Evolutionary conservation across 2,888 invertebrate species (phyloP).

Genomic region (Rhamnusium bicolor): DNA sequence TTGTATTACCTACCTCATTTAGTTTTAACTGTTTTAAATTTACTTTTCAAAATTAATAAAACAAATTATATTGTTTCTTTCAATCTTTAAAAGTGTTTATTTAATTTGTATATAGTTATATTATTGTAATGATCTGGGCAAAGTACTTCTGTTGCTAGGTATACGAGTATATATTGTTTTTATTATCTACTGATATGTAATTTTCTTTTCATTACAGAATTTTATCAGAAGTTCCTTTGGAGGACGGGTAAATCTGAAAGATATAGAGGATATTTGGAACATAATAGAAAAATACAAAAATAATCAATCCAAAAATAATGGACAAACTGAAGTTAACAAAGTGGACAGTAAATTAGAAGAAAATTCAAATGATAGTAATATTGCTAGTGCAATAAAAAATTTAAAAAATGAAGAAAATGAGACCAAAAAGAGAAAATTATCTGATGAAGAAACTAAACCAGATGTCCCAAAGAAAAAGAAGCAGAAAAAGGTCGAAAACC

Average conservation of each 20-base stretch:
- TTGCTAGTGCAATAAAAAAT: slow-evolving; percentile 44
- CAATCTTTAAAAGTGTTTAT: no score
- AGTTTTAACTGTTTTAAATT: no score
- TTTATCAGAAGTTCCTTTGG: slow-evolving; percentile 79
- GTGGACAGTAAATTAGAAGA: background rate
- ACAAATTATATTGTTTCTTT: no score
- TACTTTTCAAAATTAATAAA: no score
- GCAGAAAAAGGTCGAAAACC: slow-evolving; percentile 56
- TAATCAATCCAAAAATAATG: slow-evolving; percentile 36
- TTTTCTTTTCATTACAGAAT: slow-evolving; percentile 70
- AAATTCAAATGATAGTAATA: background rate
- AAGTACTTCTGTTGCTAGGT: no score
- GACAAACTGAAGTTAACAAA: background rate
- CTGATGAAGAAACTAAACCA: slow-evolving; percentile 38
- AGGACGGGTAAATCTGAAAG: slow-evolving; percentile 73
- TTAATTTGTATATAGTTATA: no score
- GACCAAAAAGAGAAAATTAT: slow-evolving; percentile 36
- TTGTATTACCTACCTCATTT: no score
- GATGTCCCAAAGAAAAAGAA: slow-evolving; percentile 69
- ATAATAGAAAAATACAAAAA: slow-evolving; percentile 67
- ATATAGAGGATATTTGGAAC: slow-evolving; percentile 81
- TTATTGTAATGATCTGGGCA: no score
- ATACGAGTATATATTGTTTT: no score
- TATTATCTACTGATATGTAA: no score
- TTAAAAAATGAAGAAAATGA: slow-evolving; percentile 44